Percentiles rank a stretch among this genome's conserved stretches.
Conservation (phyloP, 2,888 invertebrate species). For the Itoplectis maculator region DNA sequence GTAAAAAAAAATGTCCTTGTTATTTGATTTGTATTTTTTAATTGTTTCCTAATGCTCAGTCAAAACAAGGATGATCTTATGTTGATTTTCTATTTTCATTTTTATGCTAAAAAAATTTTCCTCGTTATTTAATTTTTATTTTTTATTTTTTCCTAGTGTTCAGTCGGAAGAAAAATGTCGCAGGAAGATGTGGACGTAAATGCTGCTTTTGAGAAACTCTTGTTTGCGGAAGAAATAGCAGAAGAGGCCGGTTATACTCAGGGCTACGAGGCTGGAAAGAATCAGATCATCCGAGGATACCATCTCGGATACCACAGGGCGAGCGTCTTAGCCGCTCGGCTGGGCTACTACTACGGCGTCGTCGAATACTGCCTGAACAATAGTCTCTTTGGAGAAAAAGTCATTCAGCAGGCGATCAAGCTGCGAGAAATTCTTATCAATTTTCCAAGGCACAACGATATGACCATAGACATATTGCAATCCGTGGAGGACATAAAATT, state of each 20-base stretch:
- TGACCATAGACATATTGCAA: constrained; percentile 88
- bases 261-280: constrained; percentile 88
- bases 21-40: too few relatives aligned
- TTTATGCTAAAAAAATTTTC: background rate
- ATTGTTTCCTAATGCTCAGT: too few relatives aligned
- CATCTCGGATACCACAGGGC: constrained; percentile 93
- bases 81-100: too few relatives aligned
- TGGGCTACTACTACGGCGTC: constrained; percentile 90
- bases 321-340: constrained; percentile 90
- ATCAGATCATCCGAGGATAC: constrained; percentile 87
- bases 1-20: too few relatives aligned
- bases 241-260: constrained; percentile 88
- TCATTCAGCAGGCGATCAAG: constrained; percentile 85
- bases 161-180: background rate
- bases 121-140: background rate
- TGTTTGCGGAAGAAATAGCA: constrained; percentile 89
- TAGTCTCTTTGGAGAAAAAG: constrained; percentile 85
- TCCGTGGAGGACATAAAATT: constrained; percentile 88
- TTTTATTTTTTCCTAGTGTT: background rate
- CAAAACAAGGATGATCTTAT: too few relatives aligned
- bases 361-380: constrained; percentile 85
- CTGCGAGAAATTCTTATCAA: constrained; percentile 87
- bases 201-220: constrained; percentile 90
- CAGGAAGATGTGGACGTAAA: constrained; percentile 88
- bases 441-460: constrained; percentile 89